A percentile compares a stretch with the other conserved stretches of the same genome.
These are phyloP conservation scores for Microcaecilia unicolor DNA, from an alignment of 2,797 vertebrate genomes.

Conservation along the genomic window DNA sequence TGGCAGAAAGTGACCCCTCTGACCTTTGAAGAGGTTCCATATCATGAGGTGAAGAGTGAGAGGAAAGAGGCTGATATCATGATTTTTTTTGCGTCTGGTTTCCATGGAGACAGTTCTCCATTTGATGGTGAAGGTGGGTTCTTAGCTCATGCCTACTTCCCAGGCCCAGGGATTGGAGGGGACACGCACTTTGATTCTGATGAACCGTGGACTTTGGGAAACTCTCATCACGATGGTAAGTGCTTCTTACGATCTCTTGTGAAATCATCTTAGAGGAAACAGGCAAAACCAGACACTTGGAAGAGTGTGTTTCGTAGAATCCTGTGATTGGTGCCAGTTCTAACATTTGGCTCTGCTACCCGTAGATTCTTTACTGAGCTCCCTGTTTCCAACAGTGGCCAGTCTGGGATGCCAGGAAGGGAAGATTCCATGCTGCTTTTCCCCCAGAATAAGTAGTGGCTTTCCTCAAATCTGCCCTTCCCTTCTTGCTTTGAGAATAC, in stretches of 20 bases:
- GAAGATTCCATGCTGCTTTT: no score
- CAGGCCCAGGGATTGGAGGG: constrained; percentile 91
- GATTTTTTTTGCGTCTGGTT: constrained; percentile 97
- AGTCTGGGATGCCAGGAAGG: no score
- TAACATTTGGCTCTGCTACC: no score
- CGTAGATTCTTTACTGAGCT: no score
- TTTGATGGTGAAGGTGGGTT: constrained; percentile 96
- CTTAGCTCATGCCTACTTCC: constrained; percentile 93
- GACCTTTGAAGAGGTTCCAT: constrained; percentile 87
- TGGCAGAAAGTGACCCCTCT: constrained; percentile 95
- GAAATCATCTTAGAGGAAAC: no score
- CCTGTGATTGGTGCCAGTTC: no score
- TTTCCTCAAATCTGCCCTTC: no score
- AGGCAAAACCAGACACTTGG: no score
- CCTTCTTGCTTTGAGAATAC: no score
- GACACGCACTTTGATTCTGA: constrained; percentile 97
- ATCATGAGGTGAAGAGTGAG: constrained; percentile 90
- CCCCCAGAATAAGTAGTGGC: no score
- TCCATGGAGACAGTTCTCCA: constrained; percentile 94
- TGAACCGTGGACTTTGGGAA: constrained; percentile 93
- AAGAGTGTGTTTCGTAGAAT: no score
- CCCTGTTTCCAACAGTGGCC: no score
- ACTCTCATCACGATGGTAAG: constrained; percentile 89
- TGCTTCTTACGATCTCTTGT: background rate
- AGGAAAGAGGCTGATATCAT: constrained; percentile 95